Conservation (phyloP, 64 coral and sea anemone genomes). For the Catalaphyllia jardinei region DNA sequence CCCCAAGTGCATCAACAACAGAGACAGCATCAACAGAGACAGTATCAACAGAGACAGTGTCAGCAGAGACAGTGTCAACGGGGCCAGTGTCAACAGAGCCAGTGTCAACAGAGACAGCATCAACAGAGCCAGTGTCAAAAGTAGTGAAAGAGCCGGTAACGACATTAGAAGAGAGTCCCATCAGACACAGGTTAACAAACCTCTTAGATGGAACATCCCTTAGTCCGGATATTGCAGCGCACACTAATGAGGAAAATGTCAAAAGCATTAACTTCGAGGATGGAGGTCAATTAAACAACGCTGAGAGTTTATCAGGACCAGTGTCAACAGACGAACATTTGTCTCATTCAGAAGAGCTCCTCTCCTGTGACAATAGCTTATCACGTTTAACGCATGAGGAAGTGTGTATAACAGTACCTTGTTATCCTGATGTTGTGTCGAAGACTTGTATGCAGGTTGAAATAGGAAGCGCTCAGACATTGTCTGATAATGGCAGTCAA, state of each 20-base stretch:
- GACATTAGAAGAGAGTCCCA: neutral
- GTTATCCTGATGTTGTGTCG: neutral
- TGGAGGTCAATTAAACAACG: neutral
- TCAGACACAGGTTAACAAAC: conserved; percentile 17
- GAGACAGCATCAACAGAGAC: neutral
- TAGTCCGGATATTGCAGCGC: neutral
- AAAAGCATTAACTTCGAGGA: neutral
- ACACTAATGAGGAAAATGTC: neutral
- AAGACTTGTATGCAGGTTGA: neutral
- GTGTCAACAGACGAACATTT: neutral
- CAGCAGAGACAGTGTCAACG: neutral
- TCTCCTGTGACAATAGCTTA: neutral
- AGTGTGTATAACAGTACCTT: conserved; percentile 1
- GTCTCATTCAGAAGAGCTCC: neutral
- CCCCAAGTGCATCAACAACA: neutral
- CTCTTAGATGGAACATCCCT: neutral
- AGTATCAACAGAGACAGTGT: neutral
- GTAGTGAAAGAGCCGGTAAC: neutral
- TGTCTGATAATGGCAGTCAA: neutral
- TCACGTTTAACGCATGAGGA: neutral
- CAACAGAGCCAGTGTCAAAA: neutral
- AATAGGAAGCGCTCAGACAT: neutral
- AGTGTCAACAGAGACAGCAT: neutral
- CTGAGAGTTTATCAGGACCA: neutral
- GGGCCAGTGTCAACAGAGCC: neutral